A percentile compares a stretch with the other conserved stretches of the same genome.
Conservation (phyloP, 2,888 invertebrate genomes). For the Trimorus sp. region DNA sequence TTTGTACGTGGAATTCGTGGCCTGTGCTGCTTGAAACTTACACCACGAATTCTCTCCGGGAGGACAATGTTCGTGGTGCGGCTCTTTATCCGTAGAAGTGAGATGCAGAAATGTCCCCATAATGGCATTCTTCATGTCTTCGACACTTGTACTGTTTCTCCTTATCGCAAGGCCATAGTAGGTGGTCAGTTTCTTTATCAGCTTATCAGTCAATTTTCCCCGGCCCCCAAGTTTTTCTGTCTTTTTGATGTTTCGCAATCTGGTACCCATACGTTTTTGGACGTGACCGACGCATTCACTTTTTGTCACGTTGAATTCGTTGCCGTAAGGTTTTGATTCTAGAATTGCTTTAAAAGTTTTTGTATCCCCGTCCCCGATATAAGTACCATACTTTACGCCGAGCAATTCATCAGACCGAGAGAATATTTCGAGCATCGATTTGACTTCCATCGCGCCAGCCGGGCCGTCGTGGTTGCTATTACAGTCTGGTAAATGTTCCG, state of each 20-base stretch:
- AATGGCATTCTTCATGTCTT: constrained; percentile 42
- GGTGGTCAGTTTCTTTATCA: constrained; percentile 66
- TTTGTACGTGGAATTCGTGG: constrained; percentile 19
- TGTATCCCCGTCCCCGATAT: constrained; percentile 14
- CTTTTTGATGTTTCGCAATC: constrained; percentile 17
- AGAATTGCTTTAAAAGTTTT: constrained; percentile 24
- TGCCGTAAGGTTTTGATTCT: constrained; percentile 12
- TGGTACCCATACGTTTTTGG: constrained; percentile 21
- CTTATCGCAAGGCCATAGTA: constrained; percentile 67
- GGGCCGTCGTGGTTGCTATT: constrained; percentile 59
- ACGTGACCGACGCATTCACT: constrained; percentile 25
- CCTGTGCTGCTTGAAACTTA: constrained; percentile 43
- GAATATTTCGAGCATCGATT: constrained; percentile 58
- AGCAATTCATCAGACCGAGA: constrained; percentile 51
- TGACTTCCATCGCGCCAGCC: constrained; percentile 52
- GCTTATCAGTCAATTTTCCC: constrained; percentile 64
- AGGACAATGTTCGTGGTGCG: constrained; percentile 32
- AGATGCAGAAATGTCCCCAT: constrained; percentile 38
- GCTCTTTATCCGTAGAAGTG: constrained; percentile 41
- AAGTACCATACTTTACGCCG: constrained; percentile 28
- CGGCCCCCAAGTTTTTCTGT: constrained; percentile 68
- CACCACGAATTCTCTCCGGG: constrained; percentile 60
- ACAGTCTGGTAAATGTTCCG: not conserved
- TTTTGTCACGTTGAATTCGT: constrained; percentile 15
- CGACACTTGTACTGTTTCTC: constrained; percentile 59